phyloP scores from a whole-genome alignment of 35 echinoderm and acorn worm genomes.

The Antedon bifida region DNA sequence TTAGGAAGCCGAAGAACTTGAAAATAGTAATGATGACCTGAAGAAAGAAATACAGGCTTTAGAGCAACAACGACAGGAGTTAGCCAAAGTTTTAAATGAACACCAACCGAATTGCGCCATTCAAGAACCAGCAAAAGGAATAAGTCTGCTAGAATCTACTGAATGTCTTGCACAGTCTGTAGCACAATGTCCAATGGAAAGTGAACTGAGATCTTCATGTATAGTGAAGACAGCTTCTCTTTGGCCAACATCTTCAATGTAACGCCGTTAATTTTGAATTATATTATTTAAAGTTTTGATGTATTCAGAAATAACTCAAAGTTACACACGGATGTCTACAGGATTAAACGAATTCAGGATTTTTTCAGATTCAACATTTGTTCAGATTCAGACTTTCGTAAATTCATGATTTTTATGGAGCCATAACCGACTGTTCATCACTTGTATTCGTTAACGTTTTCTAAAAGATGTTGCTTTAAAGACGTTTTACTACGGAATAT shows the following conservation, averaged over 20 bases:
- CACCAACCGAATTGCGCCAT: constrained; percentile 4
- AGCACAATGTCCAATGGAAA: not conserved
- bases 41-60: constrained; percentile 15
- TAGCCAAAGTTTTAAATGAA: constrained; percentile 4
- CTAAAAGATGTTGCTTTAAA: too few species aligned
- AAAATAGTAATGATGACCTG: constrained; percentile 23
- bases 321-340: too few species aligned
- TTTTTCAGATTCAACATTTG: too few species aligned
- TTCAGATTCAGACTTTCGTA: too few species aligned
- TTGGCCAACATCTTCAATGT: not conserved
- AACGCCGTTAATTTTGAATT: not conserved
- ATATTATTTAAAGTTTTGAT: too few species aligned
- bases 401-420: too few species aligned
- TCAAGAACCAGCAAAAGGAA: not conserved
- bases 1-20: constrained; percentile 26
- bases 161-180: not conserved
- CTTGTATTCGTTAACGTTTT: too few species aligned
- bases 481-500: too few species aligned
- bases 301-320: too few species aligned
- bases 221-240: not conserved
- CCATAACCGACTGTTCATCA: too few species aligned
- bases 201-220: not conserved
- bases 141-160: too few species aligned
- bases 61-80: constrained; percentile 5
- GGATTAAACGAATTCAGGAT: too few species aligned